Percentiles rank a stretch among this genome's conserved stretches.
These are phyloP conservation scores for Chrysolina haemoptera DNA, from an alignment of 2,888 invertebrate genomes.

Conservation along the genomic window DNA sequence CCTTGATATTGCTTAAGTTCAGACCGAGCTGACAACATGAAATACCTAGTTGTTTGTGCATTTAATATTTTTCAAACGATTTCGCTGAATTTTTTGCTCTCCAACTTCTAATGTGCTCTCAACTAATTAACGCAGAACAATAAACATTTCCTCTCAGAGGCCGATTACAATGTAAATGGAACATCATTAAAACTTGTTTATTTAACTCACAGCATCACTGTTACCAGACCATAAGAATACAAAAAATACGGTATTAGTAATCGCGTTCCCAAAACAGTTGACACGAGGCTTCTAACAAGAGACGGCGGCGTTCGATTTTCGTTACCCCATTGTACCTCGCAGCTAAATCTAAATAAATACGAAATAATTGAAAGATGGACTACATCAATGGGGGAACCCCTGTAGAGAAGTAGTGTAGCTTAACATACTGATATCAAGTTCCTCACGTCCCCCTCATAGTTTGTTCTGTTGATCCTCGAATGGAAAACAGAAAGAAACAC, in stretches of 20 bases:
- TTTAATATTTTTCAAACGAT: no score
- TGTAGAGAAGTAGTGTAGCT: constrained; percentile 47
- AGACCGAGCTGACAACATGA: no score
- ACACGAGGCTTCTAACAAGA: constrained; percentile 59
- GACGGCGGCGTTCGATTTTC: constrained; percentile 52
- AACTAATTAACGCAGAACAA: not conserved
- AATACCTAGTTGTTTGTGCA: no score
- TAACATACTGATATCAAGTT: constrained; percentile 49
- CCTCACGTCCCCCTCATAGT: constrained; percentile 24
- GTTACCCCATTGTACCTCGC: constrained; percentile 54
- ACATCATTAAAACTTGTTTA: constrained; percentile 55
- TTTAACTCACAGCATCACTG: constrained; percentile 48
- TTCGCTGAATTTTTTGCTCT: no score
- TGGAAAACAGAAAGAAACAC: not conserved
- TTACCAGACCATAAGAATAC: constrained; percentile 44
- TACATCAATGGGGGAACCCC: constrained; percentile 55
- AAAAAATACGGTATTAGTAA: constrained; percentile 52
- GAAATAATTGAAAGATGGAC: constrained; percentile 58
- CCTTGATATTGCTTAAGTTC: no score
- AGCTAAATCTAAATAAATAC: constrained; percentile 60
- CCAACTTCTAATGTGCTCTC: not conserved
- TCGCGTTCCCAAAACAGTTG: constrained; percentile 60
- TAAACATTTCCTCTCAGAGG: not conserved
- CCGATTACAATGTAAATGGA: constrained; percentile 31
- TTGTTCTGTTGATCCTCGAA: constrained; percentile 6